phyloP scores from a whole-genome alignment of 2,888 invertebrate genomes.

The Apodemia zela region DNA sequence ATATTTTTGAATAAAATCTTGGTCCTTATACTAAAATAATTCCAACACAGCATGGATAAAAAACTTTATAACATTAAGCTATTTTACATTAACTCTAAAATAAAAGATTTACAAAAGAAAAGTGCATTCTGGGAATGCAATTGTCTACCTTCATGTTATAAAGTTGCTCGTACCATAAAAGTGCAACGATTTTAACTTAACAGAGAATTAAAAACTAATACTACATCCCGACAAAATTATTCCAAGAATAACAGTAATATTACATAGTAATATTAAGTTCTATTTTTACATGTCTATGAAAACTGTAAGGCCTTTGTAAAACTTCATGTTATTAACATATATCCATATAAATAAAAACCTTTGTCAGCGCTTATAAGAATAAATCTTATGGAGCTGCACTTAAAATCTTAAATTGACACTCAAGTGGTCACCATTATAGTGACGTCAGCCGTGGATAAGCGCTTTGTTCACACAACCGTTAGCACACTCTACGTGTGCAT shows the following conservation, averaged over 20 bases:
- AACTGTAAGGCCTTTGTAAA: no score
- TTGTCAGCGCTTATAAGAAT: no score
- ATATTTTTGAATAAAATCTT: conserved; percentile 74
- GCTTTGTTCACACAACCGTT: no score
- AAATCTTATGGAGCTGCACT: no score
- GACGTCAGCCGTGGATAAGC: no score
- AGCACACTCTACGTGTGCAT: no score
- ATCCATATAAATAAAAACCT: no score
- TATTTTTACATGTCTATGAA: conserved; percentile 25
- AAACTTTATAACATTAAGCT: conserved; percentile 67
- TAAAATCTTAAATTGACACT: no score
- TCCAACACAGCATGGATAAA: conserved; percentile 57
- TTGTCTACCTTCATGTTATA: conserved; percentile 23
- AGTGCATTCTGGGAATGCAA: conserved; percentile 25
- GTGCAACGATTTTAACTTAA: conserved; percentile 7
- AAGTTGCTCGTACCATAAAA: conserved; percentile 9
- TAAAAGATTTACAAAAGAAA: conserved; percentile 48
- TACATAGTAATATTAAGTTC: conserved; percentile 37
- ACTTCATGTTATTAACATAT: no score
- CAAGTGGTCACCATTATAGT: no score
- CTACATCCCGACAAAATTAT: conserved; percentile 24
- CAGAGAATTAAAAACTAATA: conserved; percentile 17
- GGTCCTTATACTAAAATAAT: conserved; percentile 73
- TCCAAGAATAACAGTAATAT: conserved; percentile 31
- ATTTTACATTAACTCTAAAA: conserved; percentile 59